Evolutionary conservation across 2,888 invertebrate genomes (phyloP).

Genomic region (Trichogramma evanescens): DNA sequence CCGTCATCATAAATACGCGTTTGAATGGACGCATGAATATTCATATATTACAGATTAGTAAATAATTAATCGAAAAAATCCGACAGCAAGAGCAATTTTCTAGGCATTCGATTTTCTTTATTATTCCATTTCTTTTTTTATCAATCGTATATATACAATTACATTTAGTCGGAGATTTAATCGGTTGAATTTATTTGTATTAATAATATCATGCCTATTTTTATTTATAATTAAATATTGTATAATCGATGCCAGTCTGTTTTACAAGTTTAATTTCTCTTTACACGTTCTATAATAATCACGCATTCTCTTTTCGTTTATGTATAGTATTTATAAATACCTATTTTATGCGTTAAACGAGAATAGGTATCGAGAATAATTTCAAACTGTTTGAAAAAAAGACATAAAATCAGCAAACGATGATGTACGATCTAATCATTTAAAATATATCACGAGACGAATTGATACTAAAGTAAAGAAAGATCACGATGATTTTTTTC

Average conservation of each 20-base stretch:
- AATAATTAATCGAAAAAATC: slow-evolving; percentile 10
- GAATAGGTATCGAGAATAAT: too few species aligned
- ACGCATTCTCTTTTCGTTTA: too few species aligned
- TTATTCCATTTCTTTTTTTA: not conserved
- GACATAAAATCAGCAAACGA: not conserved
- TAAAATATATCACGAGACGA: too few species aligned
- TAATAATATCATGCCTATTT: slow-evolving; percentile 15
- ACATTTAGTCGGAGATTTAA: not conserved
- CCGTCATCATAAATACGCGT: too few species aligned
- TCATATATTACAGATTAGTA: too few species aligned
- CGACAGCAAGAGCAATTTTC: slow-evolving; percentile 16
- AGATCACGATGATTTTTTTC: too few species aligned
- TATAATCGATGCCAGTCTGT: slow-evolving; percentile 23
- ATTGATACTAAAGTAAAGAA: too few species aligned
- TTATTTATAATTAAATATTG: slow-evolving; percentile 11
- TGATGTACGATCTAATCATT: slow-evolving; percentile 10
- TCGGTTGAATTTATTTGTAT: slow-evolving; percentile 7
- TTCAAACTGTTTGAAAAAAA: too few species aligned
- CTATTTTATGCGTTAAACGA: not conserved
- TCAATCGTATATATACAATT: not conserved
- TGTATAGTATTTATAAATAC: not conserved
- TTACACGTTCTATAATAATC: slow-evolving; percentile 21
- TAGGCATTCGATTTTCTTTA: slow-evolving; percentile 6
- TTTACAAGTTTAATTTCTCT: slow-evolving; percentile 19
- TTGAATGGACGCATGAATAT: too few species aligned